These are phyloP conservation scores for Aptenodytes patagonicus DNA, from an alignment of 2,113 vertebrate species.

Conservation along the genomic window DNA sequence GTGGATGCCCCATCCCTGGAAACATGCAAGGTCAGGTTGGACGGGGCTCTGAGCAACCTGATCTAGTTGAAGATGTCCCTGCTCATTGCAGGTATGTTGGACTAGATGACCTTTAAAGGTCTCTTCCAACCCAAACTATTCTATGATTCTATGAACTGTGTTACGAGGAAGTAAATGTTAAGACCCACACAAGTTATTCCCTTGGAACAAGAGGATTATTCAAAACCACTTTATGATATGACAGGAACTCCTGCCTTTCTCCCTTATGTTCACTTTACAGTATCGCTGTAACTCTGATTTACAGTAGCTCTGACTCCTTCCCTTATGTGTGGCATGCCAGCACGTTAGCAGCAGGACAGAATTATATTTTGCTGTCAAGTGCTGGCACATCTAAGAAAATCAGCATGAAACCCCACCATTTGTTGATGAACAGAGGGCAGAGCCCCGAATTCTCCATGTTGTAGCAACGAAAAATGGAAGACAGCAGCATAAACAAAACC, in stretches of 20 bases:
- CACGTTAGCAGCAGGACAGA: background rate
- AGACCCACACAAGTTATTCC: background rate
- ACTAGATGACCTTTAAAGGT: background rate
- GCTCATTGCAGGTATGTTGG: background rate
- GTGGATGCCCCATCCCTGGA: background rate
- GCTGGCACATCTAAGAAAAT: background rate
- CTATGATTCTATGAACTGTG: background rate
- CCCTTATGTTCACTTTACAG: background rate
- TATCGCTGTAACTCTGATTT: background rate
- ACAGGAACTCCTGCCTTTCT: background rate
- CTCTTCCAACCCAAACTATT: background rate
- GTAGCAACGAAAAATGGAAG: background rate
- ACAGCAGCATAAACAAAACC: background rate
- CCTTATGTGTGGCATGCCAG: accelerated
- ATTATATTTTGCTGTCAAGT: background rate
- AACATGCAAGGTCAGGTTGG: background rate
- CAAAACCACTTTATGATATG: background rate
- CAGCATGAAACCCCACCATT: background rate
- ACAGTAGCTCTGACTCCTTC: background rate
- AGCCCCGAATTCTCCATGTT: background rate
- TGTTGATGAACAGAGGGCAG: background rate
- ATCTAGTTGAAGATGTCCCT: background rate
- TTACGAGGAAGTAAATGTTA: background rate
- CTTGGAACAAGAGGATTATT: background rate
- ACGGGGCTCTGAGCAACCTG: background rate